phyloP scores from a whole-genome alignment of 1,140 invertebrate species.

The Acromyrmex heyeri region DNA sequence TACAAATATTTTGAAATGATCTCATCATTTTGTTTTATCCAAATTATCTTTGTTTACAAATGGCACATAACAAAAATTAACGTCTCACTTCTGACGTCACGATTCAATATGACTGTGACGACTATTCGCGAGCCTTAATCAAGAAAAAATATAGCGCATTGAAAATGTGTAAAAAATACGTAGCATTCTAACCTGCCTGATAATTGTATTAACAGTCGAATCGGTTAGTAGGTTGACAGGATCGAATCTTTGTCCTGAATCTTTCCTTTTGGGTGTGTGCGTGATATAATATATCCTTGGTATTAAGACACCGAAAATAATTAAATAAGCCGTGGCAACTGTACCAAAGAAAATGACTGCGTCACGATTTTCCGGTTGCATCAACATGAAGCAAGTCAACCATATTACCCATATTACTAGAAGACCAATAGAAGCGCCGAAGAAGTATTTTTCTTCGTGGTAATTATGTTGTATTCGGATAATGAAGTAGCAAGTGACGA shows the following conservation, averaged over 20 bases:
- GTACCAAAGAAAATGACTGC: slow-evolving; percentile 85
- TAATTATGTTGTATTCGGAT: slow-evolving; percentile 88
- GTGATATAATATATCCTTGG: slow-evolving; percentile 88
- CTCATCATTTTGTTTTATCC: no score
- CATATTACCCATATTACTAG: slow-evolving; percentile 87
- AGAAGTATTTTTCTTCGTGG: slow-evolving; percentile 88
- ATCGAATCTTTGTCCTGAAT: slow-evolving; percentile 73
- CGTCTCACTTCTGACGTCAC: no score
- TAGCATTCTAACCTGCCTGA: slow-evolving; percentile 79
- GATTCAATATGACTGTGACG: no score
- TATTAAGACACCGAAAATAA: slow-evolving; percentile 87
- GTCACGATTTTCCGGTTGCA: slow-evolving; percentile 84
- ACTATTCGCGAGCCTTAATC: not conserved
- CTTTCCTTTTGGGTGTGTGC: slow-evolving; percentile 81
- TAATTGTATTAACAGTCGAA: slow-evolving; percentile 76
- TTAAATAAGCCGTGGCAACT: slow-evolving; percentile 85
- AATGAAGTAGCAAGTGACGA: slow-evolving; percentile 87
- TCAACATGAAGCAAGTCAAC: slow-evolving; percentile 86
- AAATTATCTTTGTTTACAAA: no score
- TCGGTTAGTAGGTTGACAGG: slow-evolving; percentile 75
- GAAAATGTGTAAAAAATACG: not conserved
- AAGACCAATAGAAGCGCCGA: slow-evolving; percentile 85
- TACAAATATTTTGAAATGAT: no score
- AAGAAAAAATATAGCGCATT: not conserved
- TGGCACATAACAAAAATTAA: no score